These are phyloP conservation scores for Zosterops pallidus DNA, from an alignment of 2,113 vertebrate genomes.

Conservation along the genomic window DNA sequence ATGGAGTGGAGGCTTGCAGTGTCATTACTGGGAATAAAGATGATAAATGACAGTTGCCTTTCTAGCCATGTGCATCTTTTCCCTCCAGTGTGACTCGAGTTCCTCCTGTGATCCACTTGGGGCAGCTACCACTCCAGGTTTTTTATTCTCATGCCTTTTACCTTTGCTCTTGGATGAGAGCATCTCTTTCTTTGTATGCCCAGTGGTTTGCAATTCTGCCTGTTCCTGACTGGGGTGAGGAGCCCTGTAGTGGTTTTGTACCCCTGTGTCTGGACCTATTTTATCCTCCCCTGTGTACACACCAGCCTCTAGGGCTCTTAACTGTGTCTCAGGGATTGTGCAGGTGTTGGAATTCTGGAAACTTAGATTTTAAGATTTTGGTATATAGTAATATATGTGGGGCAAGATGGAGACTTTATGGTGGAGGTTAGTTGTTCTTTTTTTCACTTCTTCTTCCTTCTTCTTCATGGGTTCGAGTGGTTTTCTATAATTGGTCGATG, in stretches of 20 bases:
- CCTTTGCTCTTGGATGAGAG: no score
- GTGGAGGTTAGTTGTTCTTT: no score
- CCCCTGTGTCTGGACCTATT: not conserved
- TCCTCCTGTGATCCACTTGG: not conserved
- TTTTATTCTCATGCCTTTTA: not conserved
- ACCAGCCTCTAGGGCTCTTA: not conserved
- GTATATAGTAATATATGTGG: no score
- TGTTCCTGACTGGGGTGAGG: not conserved
- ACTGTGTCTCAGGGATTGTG: not conserved
- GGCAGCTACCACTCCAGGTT: not conserved
- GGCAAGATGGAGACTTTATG: no score
- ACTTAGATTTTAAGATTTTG: no score
- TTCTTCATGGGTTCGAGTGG: no score
- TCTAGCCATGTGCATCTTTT: not conserved
- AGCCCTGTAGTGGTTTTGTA: not conserved
- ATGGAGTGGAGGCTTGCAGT: conserved; percentile 14
- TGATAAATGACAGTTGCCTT: conserved; percentile 30
- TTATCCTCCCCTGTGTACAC: not conserved
- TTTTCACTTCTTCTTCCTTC: no score
- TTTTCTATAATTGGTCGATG: no score
- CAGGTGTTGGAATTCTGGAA: no score
- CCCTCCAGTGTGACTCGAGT: not conserved
- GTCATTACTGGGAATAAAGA: conserved; percentile 1
- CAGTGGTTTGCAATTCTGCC: not conserved
- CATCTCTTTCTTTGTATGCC: not conserved